These are phyloP conservation scores for Argopecten irradians DNA, from an alignment of 1,140 invertebrate genomes.

Conservation along the genomic window DNA sequence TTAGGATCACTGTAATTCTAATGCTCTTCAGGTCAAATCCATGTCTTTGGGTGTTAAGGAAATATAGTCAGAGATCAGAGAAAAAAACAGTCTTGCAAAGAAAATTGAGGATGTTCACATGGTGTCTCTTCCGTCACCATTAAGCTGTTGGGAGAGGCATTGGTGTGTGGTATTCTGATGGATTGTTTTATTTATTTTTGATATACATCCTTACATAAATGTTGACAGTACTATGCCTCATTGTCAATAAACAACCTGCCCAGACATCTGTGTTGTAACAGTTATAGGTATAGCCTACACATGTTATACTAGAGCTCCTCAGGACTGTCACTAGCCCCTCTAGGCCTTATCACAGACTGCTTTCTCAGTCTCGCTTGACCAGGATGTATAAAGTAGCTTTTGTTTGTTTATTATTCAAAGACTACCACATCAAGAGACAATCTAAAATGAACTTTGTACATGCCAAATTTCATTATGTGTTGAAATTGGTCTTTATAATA, in stretches of 20 bases:
- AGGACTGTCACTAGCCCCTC: not conserved
- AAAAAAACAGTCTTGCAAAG: no score
- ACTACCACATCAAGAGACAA: no score
- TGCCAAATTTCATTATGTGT: no score
- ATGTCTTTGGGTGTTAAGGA: no score
- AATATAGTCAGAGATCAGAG: no score
- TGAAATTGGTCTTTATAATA: no score
- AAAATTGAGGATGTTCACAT: not conserved
- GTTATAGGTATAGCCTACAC: not conserved
- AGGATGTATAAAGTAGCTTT: no score
- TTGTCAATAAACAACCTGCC: not conserved
- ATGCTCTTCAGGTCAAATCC: no score
- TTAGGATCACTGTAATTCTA: no score
- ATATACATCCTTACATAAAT: constrained; percentile 18
- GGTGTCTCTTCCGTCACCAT: not conserved
- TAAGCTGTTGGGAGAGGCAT: not conserved
- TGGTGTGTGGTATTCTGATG: not conserved
- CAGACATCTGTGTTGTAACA: not conserved
- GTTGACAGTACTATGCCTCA: not conserved
- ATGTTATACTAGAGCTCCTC: not conserved
- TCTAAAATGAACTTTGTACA: no score
- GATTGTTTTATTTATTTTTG: not conserved
- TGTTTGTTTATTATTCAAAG: no score
- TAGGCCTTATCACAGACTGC: not conserved
- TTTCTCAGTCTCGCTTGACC: not conserved